These are phyloP conservation scores for Matsumurasca onukii DNA, from an alignment of 1,140 invertebrate genomes.

Conservation along the genomic window DNA sequence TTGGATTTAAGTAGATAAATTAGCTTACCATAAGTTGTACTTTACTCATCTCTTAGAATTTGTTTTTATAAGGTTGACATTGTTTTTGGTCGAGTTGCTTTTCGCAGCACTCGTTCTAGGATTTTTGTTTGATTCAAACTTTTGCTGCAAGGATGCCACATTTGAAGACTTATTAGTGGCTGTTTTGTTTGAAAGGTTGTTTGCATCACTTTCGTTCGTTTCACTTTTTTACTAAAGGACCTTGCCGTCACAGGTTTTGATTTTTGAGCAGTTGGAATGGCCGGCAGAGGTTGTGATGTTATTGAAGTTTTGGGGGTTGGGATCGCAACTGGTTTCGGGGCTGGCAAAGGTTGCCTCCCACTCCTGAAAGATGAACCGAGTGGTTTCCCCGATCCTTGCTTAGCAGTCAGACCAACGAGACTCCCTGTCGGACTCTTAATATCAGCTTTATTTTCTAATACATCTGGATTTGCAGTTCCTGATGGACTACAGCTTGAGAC, in stretches of 20 bases:
- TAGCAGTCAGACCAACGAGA: slow-evolving; percentile 39
- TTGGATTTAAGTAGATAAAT: background rate
- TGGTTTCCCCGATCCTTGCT: slow-evolving; percentile 34
- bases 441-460: slow-evolving; percentile 44
- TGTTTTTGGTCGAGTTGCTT: background rate
- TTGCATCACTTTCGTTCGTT: slow-evolving; percentile 45
- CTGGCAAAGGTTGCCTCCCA: slow-evolving; percentile 32
- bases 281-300: slow-evolving; percentile 40
- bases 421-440: slow-evolving; percentile 36
- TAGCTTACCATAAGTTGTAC: background rate
- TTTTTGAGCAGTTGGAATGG: slow-evolving; percentile 44
- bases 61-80: background rate
- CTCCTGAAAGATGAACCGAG: slow-evolving; percentile 34
- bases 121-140: slow-evolving; percentile 58
- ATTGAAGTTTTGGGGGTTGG: slow-evolving; percentile 39
- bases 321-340: slow-evolving; percentile 42
- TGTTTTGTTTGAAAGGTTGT: slow-evolving; percentile 46
- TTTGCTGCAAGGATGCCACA: slow-evolving; percentile 71
- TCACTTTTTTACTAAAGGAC: slow-evolving; percentile 45
- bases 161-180: slow-evolving; percentile 59
- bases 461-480: slow-evolving; percentile 61
- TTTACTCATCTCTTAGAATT: slow-evolving; percentile 8
- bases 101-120: background rate
- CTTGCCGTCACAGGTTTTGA: slow-evolving; percentile 41
- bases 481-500: slow-evolving; percentile 62